Conservation (phyloP, 2,113 vertebrate genomes). For the Ivindomyrus marchei region DNA sequence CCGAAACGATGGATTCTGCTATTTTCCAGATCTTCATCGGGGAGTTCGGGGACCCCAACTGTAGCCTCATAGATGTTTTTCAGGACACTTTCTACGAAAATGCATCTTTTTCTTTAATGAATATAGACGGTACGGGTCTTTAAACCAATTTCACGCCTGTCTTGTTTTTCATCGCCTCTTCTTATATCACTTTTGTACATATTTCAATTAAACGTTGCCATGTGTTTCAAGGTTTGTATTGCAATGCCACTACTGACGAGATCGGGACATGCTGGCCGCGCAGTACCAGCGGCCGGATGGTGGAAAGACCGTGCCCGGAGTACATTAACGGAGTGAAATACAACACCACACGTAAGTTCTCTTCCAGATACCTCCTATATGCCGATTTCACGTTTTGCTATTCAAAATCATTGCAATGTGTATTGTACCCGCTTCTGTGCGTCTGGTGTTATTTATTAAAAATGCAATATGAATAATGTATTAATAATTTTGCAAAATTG, state of each 20-base stretch:
- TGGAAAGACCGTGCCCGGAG: constrained; percentile 89
- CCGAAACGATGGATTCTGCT: constrained; percentile 62
- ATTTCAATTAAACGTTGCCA: not conserved
- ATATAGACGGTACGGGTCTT: constrained; percentile 72
- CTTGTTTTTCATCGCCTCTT: not conserved
- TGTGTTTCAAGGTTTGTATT: constrained; percentile 68
- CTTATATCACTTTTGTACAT: not conserved
- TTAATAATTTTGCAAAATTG: not conserved
- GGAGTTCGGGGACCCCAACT: constrained; percentile 79
- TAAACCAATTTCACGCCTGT: not conserved
- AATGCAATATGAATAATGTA: not conserved
- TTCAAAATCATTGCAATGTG: not conserved
- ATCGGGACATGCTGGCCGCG: constrained; percentile 97
- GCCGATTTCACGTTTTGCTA: not conserved
- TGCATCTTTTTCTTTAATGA: constrained; percentile 61
- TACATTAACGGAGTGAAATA: constrained; percentile 95
- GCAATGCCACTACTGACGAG: constrained; percentile 88
- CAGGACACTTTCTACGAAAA: constrained; percentile 72
- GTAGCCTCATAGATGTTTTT: constrained; percentile 73
- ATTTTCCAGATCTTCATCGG: constrained; percentile 72
- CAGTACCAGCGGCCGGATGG: constrained; percentile 72
- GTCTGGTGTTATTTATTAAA: not conserved
- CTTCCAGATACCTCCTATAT: not conserved
- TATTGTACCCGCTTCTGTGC: not conserved
- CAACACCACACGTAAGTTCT: constrained; percentile 89